phyloP scores from a whole-genome alignment of 2,113 vertebrate genomes.

The Brevimyrus niger region DNA sequence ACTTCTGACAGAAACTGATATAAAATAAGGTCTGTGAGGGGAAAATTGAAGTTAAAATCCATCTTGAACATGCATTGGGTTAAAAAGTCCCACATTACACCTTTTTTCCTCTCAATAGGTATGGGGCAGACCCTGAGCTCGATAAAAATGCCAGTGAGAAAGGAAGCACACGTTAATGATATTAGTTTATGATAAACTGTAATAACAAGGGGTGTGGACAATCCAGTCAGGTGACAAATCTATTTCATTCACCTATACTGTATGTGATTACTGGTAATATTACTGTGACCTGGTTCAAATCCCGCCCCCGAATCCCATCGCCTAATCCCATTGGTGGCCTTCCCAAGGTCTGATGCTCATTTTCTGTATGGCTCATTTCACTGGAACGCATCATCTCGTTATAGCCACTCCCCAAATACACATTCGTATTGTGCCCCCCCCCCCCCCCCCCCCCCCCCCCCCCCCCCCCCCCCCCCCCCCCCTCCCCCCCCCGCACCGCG shows the following conservation, averaged over 20 bases:
- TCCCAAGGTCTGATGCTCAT: neutral
- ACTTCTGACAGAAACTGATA: conserved; percentile 26
- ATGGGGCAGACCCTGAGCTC: neutral
- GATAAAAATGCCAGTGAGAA: neutral
- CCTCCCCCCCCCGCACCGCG: too few species aligned
- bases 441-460: neutral
- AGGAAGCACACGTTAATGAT: neutral
- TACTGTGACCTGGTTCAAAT: neutral
- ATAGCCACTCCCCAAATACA: neutral
- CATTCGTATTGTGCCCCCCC: neutral
- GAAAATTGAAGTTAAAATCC: neutral
- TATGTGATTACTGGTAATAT: neutral
- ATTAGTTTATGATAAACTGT: neutral
- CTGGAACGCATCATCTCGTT: neutral
- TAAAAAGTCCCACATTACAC: neutral
- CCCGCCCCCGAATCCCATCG: neutral
- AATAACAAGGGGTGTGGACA: neutral
- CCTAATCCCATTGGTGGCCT: neutral
- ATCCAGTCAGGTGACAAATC: neutral
- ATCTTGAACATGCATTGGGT: neutral
- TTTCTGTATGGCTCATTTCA: neutral
- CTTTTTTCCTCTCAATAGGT: neutral
- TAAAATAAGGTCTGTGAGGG: conserved; percentile 4
- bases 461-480: too few species aligned
- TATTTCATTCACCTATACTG: neutral